Conservation (phyloP, 2,888 invertebrate species). For the Beris chalybata region DNA sequence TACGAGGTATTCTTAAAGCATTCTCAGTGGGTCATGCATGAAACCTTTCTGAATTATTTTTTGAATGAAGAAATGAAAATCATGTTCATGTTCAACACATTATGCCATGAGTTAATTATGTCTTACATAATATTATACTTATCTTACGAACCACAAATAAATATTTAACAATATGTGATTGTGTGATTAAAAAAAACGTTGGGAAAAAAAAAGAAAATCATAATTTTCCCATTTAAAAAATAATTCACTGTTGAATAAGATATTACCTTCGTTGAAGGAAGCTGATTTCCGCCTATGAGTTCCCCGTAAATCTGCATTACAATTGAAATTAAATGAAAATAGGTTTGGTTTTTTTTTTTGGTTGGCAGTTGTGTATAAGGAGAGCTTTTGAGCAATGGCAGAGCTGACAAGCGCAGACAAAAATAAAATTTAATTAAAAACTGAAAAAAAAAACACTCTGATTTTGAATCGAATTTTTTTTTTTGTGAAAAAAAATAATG, state of each 20-base stretch:
- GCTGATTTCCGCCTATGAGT: conserved; percentile 24
- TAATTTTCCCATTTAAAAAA: conserved; percentile 19
- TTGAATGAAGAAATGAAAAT: no score
- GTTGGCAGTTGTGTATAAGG: neutral
- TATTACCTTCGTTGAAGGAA: conserved; percentile 31
- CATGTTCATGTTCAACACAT: no score
- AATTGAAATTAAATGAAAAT: conserved; percentile 31
- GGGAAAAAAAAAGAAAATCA: neutral
- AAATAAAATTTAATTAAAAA: conserved; percentile 12
- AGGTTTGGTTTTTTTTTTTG: conserved; percentile 10
- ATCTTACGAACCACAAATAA: neutral
- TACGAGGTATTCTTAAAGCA: no score
- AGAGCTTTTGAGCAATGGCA: conserved; percentile 29
- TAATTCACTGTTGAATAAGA: conserved; percentile 21
- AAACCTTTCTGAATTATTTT: no score
- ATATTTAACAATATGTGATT: conserved; percentile 3
- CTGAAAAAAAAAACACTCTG: neutral
- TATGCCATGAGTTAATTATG: no score
- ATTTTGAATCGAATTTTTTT: conserved; percentile 30
- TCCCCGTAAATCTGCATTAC: conserved; percentile 32
- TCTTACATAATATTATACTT: no score
- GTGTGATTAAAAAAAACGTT: neutral
- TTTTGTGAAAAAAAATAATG: neutral
- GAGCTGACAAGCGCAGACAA: conserved; percentile 28
- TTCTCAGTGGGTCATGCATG: no score